phyloP scores from a whole-genome alignment of 2,113 vertebrate genomes.

The Tragelaphus strepsiceros region DNA sequence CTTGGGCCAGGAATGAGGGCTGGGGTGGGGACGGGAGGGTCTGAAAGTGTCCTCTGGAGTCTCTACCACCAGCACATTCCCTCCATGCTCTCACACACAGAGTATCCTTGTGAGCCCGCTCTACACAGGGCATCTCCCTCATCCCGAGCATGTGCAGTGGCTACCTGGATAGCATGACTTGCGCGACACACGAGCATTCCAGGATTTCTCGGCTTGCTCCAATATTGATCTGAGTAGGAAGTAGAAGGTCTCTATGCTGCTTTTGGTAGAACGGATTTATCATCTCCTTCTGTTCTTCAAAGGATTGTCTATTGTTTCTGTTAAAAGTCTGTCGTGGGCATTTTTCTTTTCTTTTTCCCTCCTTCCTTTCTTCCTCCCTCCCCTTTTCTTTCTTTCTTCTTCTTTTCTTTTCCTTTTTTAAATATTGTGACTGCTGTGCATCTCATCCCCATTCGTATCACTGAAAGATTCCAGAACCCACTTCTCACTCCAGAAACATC shows the following conservation, averaged over 20 bases:
- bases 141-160: background rate
- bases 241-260: background rate
- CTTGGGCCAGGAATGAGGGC: background rate
- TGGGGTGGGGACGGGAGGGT: background rate
- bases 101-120: background rate
- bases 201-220: background rate
- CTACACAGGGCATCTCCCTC: background rate
- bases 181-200: rapidly evolving
- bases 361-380: no score
- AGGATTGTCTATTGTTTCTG: background rate
- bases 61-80: rapidly evolving
- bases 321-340: background rate
- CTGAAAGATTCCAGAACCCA: background rate
- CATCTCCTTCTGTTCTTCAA: background rate
- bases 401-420: background rate
- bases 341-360: background rate
- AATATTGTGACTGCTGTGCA: background rate
- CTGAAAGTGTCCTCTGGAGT: background rate
- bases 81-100: no score
- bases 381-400: background rate
- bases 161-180: background rate
- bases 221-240: background rate
- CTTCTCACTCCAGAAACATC: background rate
- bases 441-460: background rate
- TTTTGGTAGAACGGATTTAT: background rate